Base-by-base conservation (phyloP, 2,888 invertebrate genomes). In the Diaperis boleti region DNA sequence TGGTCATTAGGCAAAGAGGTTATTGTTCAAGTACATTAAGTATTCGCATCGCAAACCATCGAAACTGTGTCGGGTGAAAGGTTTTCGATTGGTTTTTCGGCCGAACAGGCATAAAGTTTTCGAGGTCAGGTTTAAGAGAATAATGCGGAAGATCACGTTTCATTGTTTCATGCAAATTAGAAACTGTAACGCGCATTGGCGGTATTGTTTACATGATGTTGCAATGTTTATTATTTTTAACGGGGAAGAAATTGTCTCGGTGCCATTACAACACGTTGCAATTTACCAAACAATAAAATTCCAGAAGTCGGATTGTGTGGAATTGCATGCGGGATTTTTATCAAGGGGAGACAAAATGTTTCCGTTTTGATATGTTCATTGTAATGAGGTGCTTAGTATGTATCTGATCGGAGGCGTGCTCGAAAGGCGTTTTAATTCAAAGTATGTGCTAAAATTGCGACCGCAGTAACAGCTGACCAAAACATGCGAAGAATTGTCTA, bases 1-100 rank as follows among this genome's bases (percentile, higher is more conserved):
- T 47, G 45, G 57, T 57, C 45, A 37, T 57, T 57, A 45, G 10
- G 35, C 35, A 57, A 57, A 57, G 57, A 57, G 57, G 57, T 45
- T 45, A 26, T 29, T 42, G 29, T 42, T 55, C 52, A 39, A 52
- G 52, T 35, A 50, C 50, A 52, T n/a, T 20, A 11, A 39, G n/a
- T 39, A 39, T 55, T 55, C 42, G n/a, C 10, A 20, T 10, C 13
- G 31, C 31, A 37, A 20, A 49, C 33, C 39, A 11, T 39, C 41
- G 22, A 41, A 55, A 39, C 44, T 13, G 33, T 42, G 42, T 20
- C 35, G 41, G 42, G 54, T 54, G 42, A 54, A 54, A 54, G 54
- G 39, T 50, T 50, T 52, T 33, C 33, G 33, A 33, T 33, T 11
- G 33, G 10, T 33, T 33, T 33, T 33, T 13, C 11, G 33, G 5